Evolutionary conservation across 1,140 invertebrate genomes (phyloP).

Genomic region (Drosophila sulfurigaster): DNA sequence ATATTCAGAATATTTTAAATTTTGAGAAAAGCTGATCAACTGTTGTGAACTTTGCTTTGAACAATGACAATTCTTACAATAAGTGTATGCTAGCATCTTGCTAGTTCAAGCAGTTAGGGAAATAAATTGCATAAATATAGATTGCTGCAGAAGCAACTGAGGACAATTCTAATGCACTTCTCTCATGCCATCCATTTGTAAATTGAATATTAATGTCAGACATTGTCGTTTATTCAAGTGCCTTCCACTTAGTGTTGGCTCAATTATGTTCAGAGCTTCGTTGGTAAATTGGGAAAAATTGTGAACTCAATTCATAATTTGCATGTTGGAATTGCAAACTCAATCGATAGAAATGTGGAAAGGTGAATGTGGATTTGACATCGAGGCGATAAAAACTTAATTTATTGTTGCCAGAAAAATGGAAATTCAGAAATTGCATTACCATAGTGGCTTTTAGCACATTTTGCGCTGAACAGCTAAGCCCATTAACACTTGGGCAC

Average conservation of each 20-base stretch:
- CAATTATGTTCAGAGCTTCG: conserved; percentile 25
- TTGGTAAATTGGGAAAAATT: conserved; percentile 10
- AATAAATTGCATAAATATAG: too few relatives aligned
- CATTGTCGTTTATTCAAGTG: neutral
- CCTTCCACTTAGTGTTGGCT: neutral
- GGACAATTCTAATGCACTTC: too few relatives aligned
- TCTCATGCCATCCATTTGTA: conserved; percentile 6
- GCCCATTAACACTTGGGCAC: conserved; percentile 61
- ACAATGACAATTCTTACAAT: too few relatives aligned
- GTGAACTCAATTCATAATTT: conserved; percentile 21
- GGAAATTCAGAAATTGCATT: conserved; percentile 9
- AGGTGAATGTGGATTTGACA: conserved; percentile 12
- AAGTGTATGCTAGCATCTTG: too few relatives aligned
- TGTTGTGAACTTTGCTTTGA: too few relatives aligned
- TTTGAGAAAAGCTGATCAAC: too few relatives aligned
- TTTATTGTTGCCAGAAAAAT: conserved; percentile 19
- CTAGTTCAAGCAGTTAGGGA: too few relatives aligned
- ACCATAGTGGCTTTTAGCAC: conserved; percentile 51
- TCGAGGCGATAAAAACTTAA: conserved; percentile 32
- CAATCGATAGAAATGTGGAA: conserved; percentile 16
- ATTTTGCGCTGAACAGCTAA: conserved; percentile 44
- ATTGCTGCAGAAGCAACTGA: too few relatives aligned
- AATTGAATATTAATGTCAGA: conserved; percentile 13
- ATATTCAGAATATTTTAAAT: too few relatives aligned
- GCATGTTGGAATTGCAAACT: neutral